phyloP scores from a whole-genome alignment of 2,113 vertebrate genomes.

The Aphyosemion australe region DNA sequence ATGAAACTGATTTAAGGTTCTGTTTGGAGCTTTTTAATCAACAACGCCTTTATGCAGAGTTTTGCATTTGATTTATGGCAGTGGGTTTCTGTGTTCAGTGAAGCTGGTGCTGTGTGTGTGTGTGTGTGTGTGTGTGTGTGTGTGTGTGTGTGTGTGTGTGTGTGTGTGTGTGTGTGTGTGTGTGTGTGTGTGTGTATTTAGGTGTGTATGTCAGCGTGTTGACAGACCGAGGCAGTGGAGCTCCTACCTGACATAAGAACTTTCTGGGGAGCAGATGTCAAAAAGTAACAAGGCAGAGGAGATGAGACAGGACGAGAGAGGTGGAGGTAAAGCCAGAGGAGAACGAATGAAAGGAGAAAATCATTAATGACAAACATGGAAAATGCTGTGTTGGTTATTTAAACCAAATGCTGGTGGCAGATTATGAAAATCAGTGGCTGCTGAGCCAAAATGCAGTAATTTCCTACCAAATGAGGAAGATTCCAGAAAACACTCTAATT shows the following conservation, averaged over 20 bases:
- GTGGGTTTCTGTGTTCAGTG: conserved; percentile 28
- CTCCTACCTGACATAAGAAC: conserved; percentile 33
- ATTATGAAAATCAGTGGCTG: no score
- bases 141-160: no score
- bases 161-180: no score
- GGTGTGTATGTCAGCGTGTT: conserved; percentile 28
- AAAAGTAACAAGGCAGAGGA: conserved; percentile 51
- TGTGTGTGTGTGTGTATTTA: conserved; percentile 4
- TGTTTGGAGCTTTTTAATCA: conserved; percentile 40
- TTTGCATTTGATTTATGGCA: conserved; percentile 32
- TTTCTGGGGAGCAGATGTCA: conserved; percentile 68
- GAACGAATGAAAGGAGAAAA: neutral
- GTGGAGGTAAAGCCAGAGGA: neutral
- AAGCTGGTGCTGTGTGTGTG: conserved; percentile 31
- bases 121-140: conserved; percentile 34
- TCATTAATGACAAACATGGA: neutral
- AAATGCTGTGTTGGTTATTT: neutral
- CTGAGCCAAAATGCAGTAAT: no score
- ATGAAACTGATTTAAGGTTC: conserved; percentile 40
- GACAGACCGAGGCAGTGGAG: conserved; percentile 38
- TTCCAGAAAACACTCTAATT: no score
- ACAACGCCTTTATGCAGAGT: conserved; percentile 30
- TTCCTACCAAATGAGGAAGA: no score
- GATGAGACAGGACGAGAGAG: neutral
- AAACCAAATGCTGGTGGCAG: no score